Evolutionary conservation across 2,113 vertebrate species (phyloP).

Genomic region (Chamaetylas fuelleborni): DNA sequence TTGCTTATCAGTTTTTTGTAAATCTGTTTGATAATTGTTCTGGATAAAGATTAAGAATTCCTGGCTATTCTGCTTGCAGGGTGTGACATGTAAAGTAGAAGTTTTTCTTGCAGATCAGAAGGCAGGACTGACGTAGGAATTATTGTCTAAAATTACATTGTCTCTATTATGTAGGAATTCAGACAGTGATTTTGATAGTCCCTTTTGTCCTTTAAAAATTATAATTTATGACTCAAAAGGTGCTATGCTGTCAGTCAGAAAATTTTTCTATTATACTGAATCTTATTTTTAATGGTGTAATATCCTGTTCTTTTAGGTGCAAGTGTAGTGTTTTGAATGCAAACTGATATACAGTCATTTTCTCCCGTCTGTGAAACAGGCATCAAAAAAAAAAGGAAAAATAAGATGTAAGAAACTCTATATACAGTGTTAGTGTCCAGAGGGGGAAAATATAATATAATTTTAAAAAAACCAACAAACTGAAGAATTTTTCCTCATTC

Average conservation of each 20-base stretch:
- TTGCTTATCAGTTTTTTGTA: neutral
- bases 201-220: constrained; percentile 33
- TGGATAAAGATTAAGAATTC: neutral
- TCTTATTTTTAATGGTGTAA: constrained; percentile 15
- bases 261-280: neutral
- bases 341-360: neutral
- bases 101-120: constrained; percentile 7
- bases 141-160: constrained; percentile 5
- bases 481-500: neutral
- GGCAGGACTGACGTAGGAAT: neutral
- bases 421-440: neutral
- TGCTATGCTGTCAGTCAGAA: neutral
- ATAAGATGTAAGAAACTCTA: neutral
- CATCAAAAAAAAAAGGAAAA: neutral
- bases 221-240: constrained; percentile 20
- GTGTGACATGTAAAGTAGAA: neutral
- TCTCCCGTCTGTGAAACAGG: neutral
- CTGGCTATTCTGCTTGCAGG: neutral
- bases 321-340: neutral
- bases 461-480: neutral
- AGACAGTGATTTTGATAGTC: neutral
- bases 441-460: neutral
- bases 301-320: neutral
- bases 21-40: neutral
- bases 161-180: constrained; percentile 5